Evolutionary conservation across 1,140 invertebrate species (phyloP).

Genomic region (Zaprionus taronus): DNA sequence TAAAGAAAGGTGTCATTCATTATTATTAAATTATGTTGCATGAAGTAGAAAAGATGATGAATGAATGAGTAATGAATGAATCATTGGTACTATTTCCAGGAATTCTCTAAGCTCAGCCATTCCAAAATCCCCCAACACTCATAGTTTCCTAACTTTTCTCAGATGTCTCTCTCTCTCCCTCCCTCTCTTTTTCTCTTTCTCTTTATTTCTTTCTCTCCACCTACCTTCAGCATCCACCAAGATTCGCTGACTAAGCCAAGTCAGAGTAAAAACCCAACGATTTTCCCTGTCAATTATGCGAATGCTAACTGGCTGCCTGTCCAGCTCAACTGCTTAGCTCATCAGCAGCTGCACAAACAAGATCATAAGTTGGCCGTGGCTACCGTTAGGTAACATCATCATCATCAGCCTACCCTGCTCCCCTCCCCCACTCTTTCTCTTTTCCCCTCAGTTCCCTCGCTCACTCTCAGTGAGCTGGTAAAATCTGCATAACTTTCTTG

Average conservation of each 20-base stretch:
- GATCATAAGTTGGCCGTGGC: constrained; percentile 15
- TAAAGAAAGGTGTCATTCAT: too few species aligned
- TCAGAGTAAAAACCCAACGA: not conserved
- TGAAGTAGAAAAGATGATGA: too few species aligned
- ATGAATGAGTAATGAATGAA: too few species aligned
- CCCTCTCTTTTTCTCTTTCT: not conserved
- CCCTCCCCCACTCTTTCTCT: not conserved
- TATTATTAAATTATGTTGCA: too few species aligned
- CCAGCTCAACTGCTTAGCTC: constrained; percentile 7
- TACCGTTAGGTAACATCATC: constrained; percentile 36
- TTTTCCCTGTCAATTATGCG: constrained; percentile 14
- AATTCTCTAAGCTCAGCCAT: not conserved
- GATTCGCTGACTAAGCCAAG: constrained; percentile 5
- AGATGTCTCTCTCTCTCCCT: not conserved
- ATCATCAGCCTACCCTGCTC: not conserved
- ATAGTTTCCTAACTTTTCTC: not conserved
- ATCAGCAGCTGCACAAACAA: constrained; percentile 25
- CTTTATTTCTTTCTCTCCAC: not conserved
- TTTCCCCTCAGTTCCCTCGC: too few species aligned
- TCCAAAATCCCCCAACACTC: not conserved
- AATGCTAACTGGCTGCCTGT: constrained; percentile 26
- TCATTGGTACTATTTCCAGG: not conserved
- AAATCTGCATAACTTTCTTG: constrained; percentile 52
- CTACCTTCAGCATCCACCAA: not conserved
- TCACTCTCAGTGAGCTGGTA: not conserved